A percentile compares a stretch with the other conserved stretches of the same genome.
Evolutionary conservation across 2,888 invertebrate species (phyloP).

Genomic region (Rhopalosiphum nymphaeae): DNA sequence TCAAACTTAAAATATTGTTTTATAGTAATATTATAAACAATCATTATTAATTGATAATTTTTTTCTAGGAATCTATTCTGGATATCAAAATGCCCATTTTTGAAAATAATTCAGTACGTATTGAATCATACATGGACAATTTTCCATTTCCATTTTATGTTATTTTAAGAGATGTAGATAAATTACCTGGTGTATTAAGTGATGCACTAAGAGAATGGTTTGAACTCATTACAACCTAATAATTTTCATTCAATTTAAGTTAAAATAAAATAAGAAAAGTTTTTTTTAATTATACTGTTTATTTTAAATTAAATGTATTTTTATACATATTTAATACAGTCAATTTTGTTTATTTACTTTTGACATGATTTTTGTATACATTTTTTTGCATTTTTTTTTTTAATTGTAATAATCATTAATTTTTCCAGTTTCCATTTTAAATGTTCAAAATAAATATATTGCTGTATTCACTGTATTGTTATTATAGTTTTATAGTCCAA

Average conservation of each 20-base stretch:
- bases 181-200: conserved; percentile 90
- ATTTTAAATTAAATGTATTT: not conserved
- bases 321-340: not conserved
- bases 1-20: no score
- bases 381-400: not conserved
- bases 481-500: not conserved
- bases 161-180: conserved; percentile 88
- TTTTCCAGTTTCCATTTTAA: not conserved
- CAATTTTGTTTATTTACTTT: not conserved
- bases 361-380: not conserved
- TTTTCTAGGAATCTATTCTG: conserved; percentile 84
- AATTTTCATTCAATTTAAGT: not conserved
- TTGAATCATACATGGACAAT: conserved; percentile 89
- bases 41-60: conserved; percentile 45
- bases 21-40: not conserved
- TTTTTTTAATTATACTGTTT: not conserved
- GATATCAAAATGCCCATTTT: conserved; percentile 88
- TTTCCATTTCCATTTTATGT: conserved; percentile 99
- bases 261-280: not conserved
- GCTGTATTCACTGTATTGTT: not conserved
- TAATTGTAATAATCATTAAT: not conserved
- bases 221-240: conserved; percentile 82
- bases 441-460: not conserved
- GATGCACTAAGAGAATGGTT: conserved; percentile 99
- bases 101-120: conserved; percentile 73